These are phyloP conservation scores for Morpho helenor DNA, from an alignment of 2,888 invertebrate species.

Conservation along the genomic window DNA sequence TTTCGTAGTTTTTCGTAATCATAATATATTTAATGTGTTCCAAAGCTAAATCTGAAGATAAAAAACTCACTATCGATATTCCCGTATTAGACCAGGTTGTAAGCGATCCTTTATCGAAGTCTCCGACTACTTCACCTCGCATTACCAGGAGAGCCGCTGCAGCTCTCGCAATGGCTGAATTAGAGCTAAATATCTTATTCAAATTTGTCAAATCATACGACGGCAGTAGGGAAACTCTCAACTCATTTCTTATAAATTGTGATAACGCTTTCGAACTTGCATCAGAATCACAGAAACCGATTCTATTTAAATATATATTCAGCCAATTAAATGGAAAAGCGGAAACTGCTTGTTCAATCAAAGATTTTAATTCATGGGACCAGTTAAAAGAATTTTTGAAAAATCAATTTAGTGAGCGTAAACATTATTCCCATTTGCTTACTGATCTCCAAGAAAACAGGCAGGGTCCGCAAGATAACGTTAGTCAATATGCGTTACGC, in stretches of 20 bases:
- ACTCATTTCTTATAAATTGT: slow-evolving; percentile 31
- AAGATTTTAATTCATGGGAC: slow-evolving; percentile 30
- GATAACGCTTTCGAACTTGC: slow-evolving; percentile 29
- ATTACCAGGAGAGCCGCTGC: too few species aligned
- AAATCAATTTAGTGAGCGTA: slow-evolving; percentile 31
- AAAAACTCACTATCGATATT: too few species aligned
- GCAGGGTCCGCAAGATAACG: slow-evolving; percentile 25
- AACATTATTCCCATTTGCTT: slow-evolving; percentile 31
- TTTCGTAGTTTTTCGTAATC: too few species aligned
- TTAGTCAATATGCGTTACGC: slow-evolving; percentile 28
- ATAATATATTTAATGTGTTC: not conserved
- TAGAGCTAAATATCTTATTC: too few species aligned
- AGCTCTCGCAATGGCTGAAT: too few species aligned
- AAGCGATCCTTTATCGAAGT: too few species aligned
- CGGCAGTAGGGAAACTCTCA: slow-evolving; percentile 26
- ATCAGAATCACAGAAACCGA: slow-evolving; percentile 15
- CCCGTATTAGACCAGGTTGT: too few species aligned
- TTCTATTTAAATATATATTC: slow-evolving; percentile 32
- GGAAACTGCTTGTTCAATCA: slow-evolving; percentile 31
- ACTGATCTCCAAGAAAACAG: slow-evolving; percentile 26
- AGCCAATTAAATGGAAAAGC: slow-evolving; percentile 31
- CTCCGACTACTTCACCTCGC: too few species aligned
- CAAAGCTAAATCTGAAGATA: not conserved
- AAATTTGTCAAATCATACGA: slow-evolving; percentile 10
- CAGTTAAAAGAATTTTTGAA: slow-evolving; percentile 33